phyloP scores from a whole-genome alignment of 2,888 invertebrate species.

The Aphidius colemani region DNA sequence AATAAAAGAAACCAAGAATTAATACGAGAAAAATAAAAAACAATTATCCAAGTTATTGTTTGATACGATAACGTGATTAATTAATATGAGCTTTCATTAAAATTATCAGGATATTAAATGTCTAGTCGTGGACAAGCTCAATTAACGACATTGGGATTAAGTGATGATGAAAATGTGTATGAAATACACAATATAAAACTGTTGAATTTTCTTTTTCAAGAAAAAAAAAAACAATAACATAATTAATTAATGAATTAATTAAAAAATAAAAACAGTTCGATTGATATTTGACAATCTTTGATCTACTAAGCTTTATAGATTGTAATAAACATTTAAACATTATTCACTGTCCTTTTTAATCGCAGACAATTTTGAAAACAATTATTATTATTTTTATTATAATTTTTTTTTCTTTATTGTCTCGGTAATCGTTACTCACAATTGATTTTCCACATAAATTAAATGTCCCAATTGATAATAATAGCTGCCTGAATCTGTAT shows the following conservation, averaged over 20 bases:
- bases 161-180: slow-evolving; percentile 10
- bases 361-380: not conserved
- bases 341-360: slow-evolving; percentile 15
- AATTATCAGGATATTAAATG: slow-evolving; percentile 8
- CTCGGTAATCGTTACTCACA: not conserved
- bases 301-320: slow-evolving; percentile 34
- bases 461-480: slow-evolving; percentile 1
- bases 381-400: slow-evolving; percentile 3
- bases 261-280: slow-evolving; percentile 35
- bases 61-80: not conserved
- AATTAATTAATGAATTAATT: too few relatives aligned
- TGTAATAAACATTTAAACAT: slow-evolving; percentile 35
- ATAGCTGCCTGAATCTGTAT: slow-evolving; percentile 1
- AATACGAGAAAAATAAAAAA: not conserved
- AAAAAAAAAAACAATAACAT: too few relatives aligned
- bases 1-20: not conserved
- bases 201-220: too few relatives aligned
- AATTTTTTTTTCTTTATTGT: not conserved
- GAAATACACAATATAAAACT: not conserved
- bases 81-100: not conserved
- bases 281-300: slow-evolving; percentile 54
- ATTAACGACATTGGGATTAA: slow-evolving; percentile 9
- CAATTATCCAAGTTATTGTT: not conserved
- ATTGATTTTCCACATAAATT: not conserved
- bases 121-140: slow-evolving; percentile 4